Percentiles rank a stretch among this genome's conserved stretches.
Evolutionary conservation across 2,888 invertebrate species (phyloP).

Genomic region (Diaprepes abbreviatus): DNA sequence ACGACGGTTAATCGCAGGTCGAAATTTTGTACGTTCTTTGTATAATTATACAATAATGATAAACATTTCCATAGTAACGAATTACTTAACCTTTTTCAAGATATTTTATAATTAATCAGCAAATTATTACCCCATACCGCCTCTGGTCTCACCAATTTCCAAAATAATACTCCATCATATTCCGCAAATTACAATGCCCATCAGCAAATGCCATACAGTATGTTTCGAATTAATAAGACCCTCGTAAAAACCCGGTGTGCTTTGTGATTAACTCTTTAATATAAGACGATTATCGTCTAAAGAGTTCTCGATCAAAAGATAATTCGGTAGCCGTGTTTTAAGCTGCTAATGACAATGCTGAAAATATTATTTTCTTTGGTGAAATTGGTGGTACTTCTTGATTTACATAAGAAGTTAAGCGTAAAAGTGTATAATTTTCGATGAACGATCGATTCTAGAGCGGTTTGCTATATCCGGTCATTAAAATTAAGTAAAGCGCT

Average conservation of each 20-base stretch:
- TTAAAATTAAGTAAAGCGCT: too few relatives aligned
- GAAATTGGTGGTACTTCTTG: background rate
- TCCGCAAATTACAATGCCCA: slow-evolving; percentile 23
- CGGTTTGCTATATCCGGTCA: background rate
- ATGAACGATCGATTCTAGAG: background rate
- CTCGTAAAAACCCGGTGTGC: slow-evolving; percentile 18
- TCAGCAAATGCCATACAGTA: slow-evolving; percentile 33
- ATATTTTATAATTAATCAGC: too few relatives aligned
- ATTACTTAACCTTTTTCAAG: too few relatives aligned
- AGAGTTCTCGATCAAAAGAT: slow-evolving; percentile 25
- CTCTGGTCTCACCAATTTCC: background rate
- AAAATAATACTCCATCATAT: slow-evolving; percentile 16
- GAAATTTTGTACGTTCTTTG: too few relatives aligned
- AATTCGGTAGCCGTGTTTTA: slow-evolving; percentile 30
- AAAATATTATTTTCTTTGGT: slow-evolving; percentile 14
- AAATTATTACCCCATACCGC: background rate
- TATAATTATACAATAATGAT: too few relatives aligned
- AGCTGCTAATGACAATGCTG: slow-evolving; percentile 14
- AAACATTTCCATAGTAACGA: too few relatives aligned
- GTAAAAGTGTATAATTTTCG: slow-evolving; percentile 3
- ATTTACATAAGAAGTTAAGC: slow-evolving; percentile 12
- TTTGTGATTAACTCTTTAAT: slow-evolving; percentile 37
- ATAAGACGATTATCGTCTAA: slow-evolving; percentile 25
- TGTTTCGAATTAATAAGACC: slow-evolving; percentile 30
- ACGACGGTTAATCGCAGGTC: too few relatives aligned